Evolutionary conservation across 2,888 invertebrate species (phyloP), one percentile per base, ranked within the genome.

Genomic region (Phengaris arion): DNA sequence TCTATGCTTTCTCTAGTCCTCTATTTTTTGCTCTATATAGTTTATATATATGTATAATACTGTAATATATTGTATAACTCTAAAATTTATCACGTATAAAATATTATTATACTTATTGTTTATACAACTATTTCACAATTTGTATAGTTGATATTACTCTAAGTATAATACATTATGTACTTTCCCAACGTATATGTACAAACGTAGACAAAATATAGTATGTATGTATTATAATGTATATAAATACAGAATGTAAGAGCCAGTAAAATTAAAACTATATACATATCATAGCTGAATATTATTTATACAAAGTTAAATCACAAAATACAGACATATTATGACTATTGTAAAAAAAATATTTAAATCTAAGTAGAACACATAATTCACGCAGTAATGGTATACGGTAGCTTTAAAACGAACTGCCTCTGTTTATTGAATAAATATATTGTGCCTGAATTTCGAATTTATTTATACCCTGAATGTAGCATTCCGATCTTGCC

Each of bases 381-480:
- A 15, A 15, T 59, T 59, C 10, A 59, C 22, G 6, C 46, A 55
- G 55, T 13, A 12, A 55, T 12, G 55, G 55, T 68, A 45, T 46
- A 13, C 46, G 2, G 3, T 68, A 70, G 70, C 70, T 70, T 70
- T 70, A 70, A 70, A 52, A 51, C 22, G 2, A 15, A 70, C 70
- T 70, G 70, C 70, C 51, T 51, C 22, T 70, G 12, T 52, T 70
- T 70, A 51, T 70, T 22, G 10, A 51, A 51, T 70, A 70, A 70
- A 70, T 51, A 9, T 70, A 51, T 70, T 70, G 22, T 52, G 70
- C 52, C 48, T 70, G 22, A 70, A 10, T 70, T 70, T 70, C 48
- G 2, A 10, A 48, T 46, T 70, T 70, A 9, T 51, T 70, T 51
- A 22, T 9, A 4, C 48, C 15, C 9, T 69, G 4, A 35, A 35